phyloP scores from a whole-genome alignment of 1,140 invertebrate species.

The Drosophila orosa region DNA sequence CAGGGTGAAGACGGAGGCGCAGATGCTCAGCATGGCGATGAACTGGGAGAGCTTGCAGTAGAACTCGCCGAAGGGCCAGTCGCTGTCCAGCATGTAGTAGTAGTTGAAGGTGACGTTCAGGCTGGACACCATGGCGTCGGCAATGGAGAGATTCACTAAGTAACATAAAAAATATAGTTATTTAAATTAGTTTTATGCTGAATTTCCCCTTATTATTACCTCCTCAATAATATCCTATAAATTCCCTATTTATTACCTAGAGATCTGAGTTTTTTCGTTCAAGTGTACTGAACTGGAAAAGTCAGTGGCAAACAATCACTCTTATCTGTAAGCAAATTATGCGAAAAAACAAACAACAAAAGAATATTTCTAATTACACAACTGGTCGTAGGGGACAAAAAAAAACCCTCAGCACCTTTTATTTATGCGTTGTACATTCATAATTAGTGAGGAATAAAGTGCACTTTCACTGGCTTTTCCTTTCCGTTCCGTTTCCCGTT shows the following conservation, averaged over 20 bases:
- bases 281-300: slow-evolving; percentile 10
- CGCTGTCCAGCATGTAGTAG: slow-evolving; percentile 94
- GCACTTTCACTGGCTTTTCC: slow-evolving; percentile 34
- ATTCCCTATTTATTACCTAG: not conserved
- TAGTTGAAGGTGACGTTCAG: slow-evolving; percentile 98
- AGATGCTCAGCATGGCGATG: slow-evolving; percentile 95
- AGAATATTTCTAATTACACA: slow-evolving; percentile 39
- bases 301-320: slow-evolving; percentile 31
- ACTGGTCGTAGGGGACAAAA: not conserved
- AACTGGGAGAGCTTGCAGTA: slow-evolving; percentile 98
- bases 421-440: slow-evolving; percentile 71
- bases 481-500: not conserved
- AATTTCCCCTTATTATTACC: not conserved
- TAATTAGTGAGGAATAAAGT: slow-evolving; percentile 61
- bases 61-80: slow-evolving; percentile 96
- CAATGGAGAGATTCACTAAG: slow-evolving; percentile 95
- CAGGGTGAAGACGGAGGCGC: slow-evolving; percentile 96
- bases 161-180: not conserved
- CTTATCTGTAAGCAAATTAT: slow-evolving; percentile 45
- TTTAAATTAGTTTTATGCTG: not conserved
- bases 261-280: not conserved
- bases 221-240: not conserved
- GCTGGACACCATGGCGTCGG: slow-evolving; percentile 96
- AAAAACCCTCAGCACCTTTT: slow-evolving; percentile 20
- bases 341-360: slow-evolving; percentile 38